Percentiles rank a stretch among this genome's conserved stretches.
Conservation (phyloP, 2,888 invertebrate genomes). For the Sisyra nigra region DNA sequence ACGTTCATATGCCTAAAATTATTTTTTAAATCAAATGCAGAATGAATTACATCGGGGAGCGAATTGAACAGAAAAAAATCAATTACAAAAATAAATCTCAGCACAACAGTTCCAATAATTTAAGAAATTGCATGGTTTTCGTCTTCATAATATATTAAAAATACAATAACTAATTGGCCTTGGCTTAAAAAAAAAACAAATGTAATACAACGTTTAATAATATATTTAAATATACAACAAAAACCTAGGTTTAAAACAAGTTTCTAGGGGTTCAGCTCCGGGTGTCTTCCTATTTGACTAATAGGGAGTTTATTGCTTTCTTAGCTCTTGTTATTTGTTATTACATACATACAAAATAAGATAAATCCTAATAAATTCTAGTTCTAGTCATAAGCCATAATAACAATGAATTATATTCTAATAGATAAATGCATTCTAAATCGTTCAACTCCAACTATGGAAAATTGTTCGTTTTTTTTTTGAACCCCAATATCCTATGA, state of each 20-base stretch:
- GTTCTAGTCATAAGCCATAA: no score
- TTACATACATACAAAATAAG: slow-evolving; percentile 1
- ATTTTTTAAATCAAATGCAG: not conserved
- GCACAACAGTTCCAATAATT: slow-evolving; percentile 4
- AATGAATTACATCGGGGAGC: not conserved
- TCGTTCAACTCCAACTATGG: no score
- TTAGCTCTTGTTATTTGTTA: not conserved
- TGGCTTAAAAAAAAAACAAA: slow-evolving; percentile 3
- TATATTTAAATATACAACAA: not conserved
- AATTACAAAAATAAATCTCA: slow-evolving; percentile 3
- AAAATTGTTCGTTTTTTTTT: no score
- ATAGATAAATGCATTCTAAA: no score
- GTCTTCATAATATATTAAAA: slow-evolving; percentile 2
- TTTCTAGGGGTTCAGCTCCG: slow-evolving; percentile 1
- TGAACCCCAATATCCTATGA: no score
- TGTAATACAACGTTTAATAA: not conserved
- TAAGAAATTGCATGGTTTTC: slow-evolving; percentile 3
- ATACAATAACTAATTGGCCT: slow-evolving; percentile 3
- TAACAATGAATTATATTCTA: no score
- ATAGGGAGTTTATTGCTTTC: slow-evolving; percentile 2
- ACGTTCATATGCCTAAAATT: no score
- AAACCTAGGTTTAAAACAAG: not conserved
- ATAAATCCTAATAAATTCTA: no score
- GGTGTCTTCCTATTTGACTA: slow-evolving; percentile 5
- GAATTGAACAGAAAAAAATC: slow-evolving; percentile 1